Base-by-base conservation (phyloP, 2,888 invertebrate species). In the Priocnemis perturbator region DNA sequence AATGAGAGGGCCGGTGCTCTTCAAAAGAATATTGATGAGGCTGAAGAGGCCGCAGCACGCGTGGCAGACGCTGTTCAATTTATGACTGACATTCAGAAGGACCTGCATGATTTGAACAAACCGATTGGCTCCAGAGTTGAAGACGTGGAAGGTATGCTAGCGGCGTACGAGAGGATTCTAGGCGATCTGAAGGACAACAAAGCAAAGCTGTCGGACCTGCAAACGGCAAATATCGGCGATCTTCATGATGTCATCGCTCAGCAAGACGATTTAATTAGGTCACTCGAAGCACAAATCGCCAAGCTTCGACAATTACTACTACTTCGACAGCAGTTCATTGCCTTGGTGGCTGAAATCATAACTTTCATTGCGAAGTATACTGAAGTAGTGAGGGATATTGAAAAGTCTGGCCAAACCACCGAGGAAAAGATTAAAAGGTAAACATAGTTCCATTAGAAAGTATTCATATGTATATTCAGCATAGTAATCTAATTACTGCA, bases 331-430 rank as follows among this genome's bases (percentile, higher is more conserved):
- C 97, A 97, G 85, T 98, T 96, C 89, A 93, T 96, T 63, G 94
- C 95, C 0, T 90, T 97, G 3, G 93, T 97, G 5, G 95, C 95
- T 59, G 97, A 97, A 89, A 97, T 97, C 26, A 94, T 94, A 87
- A 95, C 94, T 0, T 97, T 97, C 81, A 95, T 97, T 67, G 92
- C 95, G 45, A 96, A 96, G 85, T 96, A 97, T 85, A 96, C 95
- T 0, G 95, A 95, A 83, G 92, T 96, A 1, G 94, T 97, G 0
- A 91, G 94, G 11, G 96, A 96, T 81, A 96, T 97, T 75, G 97
- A 97, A 87, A 94, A 93, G 85, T 94, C 95, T 0, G 95, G 94
- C 14, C 94, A 94, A 63, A 93, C 95, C 0, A 92, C 95, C 11
- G 95, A 96, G 86, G 96, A 96, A 52, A 97, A 96, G 86, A 96